Base-by-base conservation (phyloP, 2,888 invertebrate genomes). In the Julus scandinavius region DNA sequence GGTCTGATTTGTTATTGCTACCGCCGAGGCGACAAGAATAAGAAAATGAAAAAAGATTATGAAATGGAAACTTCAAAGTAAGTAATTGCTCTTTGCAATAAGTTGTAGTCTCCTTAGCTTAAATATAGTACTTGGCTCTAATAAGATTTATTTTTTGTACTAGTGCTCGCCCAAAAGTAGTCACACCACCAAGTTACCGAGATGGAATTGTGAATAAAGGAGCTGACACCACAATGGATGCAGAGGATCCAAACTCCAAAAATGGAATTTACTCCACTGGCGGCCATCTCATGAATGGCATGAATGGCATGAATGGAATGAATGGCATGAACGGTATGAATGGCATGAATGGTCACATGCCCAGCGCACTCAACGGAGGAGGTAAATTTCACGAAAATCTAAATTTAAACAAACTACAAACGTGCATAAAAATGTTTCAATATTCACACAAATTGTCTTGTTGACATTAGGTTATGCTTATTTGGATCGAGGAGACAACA, bases 161-260 rank as follows among this genome's bases (percentile, higher is more conserved):
- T 83, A 90, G 90, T 85, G 88, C 89, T 38, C 87, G 90, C 15
- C 90, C 90, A 6, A 89, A 90, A 87, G 90, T 90, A n/a, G 89
- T 90, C 17, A 90, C 90, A 54, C 97, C 97, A 0, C 97, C 97
- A 91, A 97, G 97, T 91, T 96, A 97, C n/a, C 95, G 95, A 15
- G 94, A 96, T 86, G 96, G 96, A 0, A 95, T 96, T 94, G 97
- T 97, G 93, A 97, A 97, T 92, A 97, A 97, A 93, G 97, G 97
- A 49, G 93, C 97, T 85, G 97, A 97, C 92, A 96, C 97, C 92
- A 96, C 96, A 11, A 95, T 97, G 94, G 97, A 97, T 91, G 94
- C 97, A 91, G 97, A 97, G 91, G 97, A 97, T 91, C 96, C 96
- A 9, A 85, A 40, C 40, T 91, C 91, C 87, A 97, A 97, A 93